Conservation (phyloP, 2,888 invertebrate species). For the Caenorhabditis sp. region DNA sequence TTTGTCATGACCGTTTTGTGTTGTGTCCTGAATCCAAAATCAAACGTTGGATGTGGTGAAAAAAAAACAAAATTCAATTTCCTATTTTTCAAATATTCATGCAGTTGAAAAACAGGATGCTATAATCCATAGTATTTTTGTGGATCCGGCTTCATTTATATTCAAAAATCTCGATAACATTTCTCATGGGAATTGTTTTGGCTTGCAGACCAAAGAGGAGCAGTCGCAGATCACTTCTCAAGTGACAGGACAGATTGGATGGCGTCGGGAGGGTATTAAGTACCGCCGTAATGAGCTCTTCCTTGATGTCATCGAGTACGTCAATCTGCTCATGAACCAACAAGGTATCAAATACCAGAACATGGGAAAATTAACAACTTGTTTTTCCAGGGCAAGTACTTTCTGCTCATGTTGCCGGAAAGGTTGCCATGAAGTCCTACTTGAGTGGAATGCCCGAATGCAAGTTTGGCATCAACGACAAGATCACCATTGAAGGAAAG, state of each 20-base stretch:
- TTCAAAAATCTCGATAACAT: slow-evolving; percentile 15
- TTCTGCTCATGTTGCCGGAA: slow-evolving; percentile 98
- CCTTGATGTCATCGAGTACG: slow-evolving; percentile 98
- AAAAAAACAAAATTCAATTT: too few species aligned
- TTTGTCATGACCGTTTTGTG: neutral
- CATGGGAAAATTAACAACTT: neutral
- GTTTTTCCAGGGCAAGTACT: slow-evolving; percentile 91
- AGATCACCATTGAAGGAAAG: slow-evolving; percentile 95
- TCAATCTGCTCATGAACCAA: slow-evolving; percentile 98
- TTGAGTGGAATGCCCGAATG: slow-evolving; percentile 99
- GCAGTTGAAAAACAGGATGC: neutral
- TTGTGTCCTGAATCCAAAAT: too few species aligned
- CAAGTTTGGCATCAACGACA: slow-evolving; percentile 99
- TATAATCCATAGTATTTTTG: neutral
- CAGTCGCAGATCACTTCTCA: slow-evolving; percentile 99
- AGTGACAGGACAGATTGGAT: slow-evolving; percentile 90
- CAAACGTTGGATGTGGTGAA: too few species aligned
- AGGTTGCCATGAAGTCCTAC: slow-evolving; percentile 99
- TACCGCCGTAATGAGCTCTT: slow-evolving; percentile 98
- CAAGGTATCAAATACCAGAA: slow-evolving; percentile 88
- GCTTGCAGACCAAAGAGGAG: slow-evolving; percentile 94
- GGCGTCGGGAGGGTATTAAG: slow-evolving; percentile 99
- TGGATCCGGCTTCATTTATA: slow-evolving; percentile 24
- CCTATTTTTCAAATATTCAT: too few species aligned
- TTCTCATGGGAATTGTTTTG: slow-evolving; percentile 21